Percentiles rank a stretch among this genome's conserved stretches.
phyloP scores from a whole-genome alignment of 1,140 invertebrate genomes.

The Drosophila mauritiana region DNA sequence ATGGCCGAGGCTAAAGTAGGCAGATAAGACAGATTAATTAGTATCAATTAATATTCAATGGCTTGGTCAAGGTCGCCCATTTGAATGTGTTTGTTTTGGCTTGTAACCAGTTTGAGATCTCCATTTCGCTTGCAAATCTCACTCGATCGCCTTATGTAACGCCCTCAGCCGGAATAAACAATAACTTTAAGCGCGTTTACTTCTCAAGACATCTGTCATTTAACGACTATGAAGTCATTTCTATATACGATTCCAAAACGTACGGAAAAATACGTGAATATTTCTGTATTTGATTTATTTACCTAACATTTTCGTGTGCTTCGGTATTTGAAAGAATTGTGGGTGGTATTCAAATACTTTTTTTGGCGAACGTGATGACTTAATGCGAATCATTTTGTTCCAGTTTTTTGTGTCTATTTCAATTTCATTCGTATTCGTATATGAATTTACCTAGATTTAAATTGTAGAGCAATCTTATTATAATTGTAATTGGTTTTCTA shows the following conservation, averaged over 20 bases:
- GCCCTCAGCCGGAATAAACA: constrained; percentile 38
- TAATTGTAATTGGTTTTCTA: background rate
- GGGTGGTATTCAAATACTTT: background rate
- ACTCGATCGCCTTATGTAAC: constrained; percentile 47
- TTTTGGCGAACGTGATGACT: constrained; percentile 1
- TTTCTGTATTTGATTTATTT: constrained; percentile 4
- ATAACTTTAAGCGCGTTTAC: constrained; percentile 7
- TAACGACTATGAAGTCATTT: constrained; percentile 52
- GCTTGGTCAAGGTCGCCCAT: constrained; percentile 25
- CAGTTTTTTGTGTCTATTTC: background rate
- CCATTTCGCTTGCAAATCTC: constrained; percentile 11
- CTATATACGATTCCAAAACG: constrained; percentile 13
- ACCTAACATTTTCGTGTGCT: background rate
- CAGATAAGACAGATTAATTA: background rate
- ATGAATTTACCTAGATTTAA: background rate
- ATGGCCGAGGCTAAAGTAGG: constrained; percentile 66
- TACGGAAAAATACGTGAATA: constrained; percentile 51
- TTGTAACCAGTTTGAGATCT: constrained; percentile 62
- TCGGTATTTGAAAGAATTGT: constrained; percentile 1
- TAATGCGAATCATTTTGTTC: background rate
- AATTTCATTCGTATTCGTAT: background rate
- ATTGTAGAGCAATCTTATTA: background rate
- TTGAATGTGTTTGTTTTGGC: constrained; percentile 20
- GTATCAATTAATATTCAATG: constrained; percentile 4
- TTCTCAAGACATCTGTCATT: constrained; percentile 26